These are phyloP conservation scores for Pemphigus obesinymphae DNA, from an alignment of 1,140 invertebrate genomes.

Conservation along the genomic window DNA sequence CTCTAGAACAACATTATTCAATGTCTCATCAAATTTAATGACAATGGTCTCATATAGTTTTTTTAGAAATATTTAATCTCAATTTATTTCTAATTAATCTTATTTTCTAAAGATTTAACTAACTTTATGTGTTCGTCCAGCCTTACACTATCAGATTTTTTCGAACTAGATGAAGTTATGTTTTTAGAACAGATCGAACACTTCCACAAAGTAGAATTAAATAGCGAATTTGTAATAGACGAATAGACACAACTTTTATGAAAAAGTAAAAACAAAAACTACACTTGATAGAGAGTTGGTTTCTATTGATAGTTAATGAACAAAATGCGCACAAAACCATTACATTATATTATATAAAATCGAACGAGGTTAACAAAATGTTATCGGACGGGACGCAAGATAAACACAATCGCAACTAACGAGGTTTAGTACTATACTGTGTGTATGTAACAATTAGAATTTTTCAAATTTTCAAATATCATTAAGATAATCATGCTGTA, in stretches of 20 bases:
- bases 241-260: neutral
- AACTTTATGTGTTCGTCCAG: neutral
- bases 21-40: too few species aligned
- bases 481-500: too few species aligned
- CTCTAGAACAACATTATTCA: neutral
- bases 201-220: neutral
- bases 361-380: too few species aligned
- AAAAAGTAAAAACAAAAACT: neutral
- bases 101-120: neutral
- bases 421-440: too few species aligned
- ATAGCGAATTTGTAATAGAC: neutral
- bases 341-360: too few species aligned
- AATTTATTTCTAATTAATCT: neutral
- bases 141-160: neutral
- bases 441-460: too few species aligned
- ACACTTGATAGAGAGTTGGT: too few species aligned
- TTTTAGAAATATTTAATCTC: neutral
- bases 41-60: neutral
- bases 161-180: neutral
- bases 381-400: too few species aligned
- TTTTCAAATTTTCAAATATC: too few species aligned
- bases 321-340: too few species aligned
- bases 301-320: too few species aligned
- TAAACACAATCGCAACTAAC: too few species aligned
- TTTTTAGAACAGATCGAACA: neutral